These are phyloP conservation scores for Andrena bicolor DNA, from an alignment of 2,888 invertebrate species.

Conservation along the genomic window DNA sequence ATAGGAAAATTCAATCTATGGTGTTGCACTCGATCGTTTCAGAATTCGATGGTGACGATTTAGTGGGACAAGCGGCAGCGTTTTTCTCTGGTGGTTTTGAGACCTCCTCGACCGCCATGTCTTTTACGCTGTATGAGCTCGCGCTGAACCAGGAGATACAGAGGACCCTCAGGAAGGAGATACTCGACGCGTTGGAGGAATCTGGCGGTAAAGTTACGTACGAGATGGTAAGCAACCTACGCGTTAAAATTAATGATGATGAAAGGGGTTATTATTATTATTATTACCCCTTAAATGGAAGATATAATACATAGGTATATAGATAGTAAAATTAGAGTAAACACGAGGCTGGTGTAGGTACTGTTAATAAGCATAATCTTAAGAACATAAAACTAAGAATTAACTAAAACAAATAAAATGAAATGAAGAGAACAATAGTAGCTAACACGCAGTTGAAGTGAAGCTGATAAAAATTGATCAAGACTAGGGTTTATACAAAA, in stretches of 20 bases:
- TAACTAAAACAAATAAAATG: too few relatives aligned
- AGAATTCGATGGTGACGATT: slow-evolving; percentile 78
- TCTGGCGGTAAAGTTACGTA: slow-evolving; percentile 75
- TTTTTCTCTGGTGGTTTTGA: slow-evolving; percentile 81
- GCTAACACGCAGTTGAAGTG: too few relatives aligned
- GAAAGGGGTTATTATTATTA: neutral
- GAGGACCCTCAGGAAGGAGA: slow-evolving; percentile 70
- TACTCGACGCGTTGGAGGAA: slow-evolving; percentile 64
- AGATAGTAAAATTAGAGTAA: too few relatives aligned
- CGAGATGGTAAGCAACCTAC: slow-evolving; percentile 70
- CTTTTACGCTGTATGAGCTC: slow-evolving; percentile 76
- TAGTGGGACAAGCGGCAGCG: slow-evolving; percentile 76
- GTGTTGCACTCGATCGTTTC: slow-evolving; percentile 3
- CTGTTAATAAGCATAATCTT: too few relatives aligned
- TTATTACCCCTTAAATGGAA: neutral
- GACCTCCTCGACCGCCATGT: slow-evolving; percentile 74
- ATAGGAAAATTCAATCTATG: neutral
- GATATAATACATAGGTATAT: too few relatives aligned
- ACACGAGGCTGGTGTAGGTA: too few relatives aligned
- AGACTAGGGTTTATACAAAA: too few relatives aligned
- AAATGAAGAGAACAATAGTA: too few relatives aligned
- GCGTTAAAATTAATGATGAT: neutral
- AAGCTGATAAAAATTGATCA: too few relatives aligned
- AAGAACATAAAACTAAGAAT: too few relatives aligned
- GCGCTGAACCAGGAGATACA: slow-evolving; percentile 75